These are phyloP conservation scores for Paedocypris sp. DNA, from an alignment of 2,113 vertebrate species.

Conservation along the genomic window DNA sequence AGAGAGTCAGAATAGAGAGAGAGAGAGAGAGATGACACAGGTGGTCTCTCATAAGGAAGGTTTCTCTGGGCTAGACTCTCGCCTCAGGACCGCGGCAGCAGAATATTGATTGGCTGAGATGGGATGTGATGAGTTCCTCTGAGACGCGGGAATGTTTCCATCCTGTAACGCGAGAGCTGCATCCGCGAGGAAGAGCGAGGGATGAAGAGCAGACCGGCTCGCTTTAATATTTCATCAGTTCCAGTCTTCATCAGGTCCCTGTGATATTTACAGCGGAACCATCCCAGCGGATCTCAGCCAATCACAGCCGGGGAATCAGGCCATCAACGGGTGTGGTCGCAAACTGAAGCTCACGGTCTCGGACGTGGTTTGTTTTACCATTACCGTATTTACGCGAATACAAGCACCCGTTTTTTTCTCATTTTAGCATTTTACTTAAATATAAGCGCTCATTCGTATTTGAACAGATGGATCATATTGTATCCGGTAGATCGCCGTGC, in stretches of 20 bases:
- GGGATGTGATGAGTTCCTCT: slow-evolving; percentile 5
- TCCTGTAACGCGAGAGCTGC: slow-evolving; percentile 7
- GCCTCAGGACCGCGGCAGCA: background rate
- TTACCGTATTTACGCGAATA: no score
- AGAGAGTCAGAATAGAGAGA: no score
- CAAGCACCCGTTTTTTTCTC: no score
- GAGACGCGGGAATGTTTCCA: slow-evolving; percentile 24
- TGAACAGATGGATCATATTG: no score
- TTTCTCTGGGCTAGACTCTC: slow-evolving; percentile 8
- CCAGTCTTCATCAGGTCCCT: slow-evolving; percentile 24
- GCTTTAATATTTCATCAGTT: slow-evolving; percentile 35
- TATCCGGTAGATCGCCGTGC: no score
- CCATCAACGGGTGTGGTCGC: no score
- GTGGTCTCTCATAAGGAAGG: slow-evolving; percentile 10
- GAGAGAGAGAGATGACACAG: slow-evolving; percentile 1
- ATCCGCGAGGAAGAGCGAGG: slow-evolving; percentile 11
- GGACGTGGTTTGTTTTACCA: no score
- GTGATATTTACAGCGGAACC: slow-evolving; percentile 22
- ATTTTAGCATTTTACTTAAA: no score
- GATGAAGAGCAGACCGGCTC: slow-evolving; percentile 11
- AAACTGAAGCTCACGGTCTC: no score
- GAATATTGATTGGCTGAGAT: slow-evolving; percentile 27
- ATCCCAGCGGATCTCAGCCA: no score
- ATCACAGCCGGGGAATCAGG: no score
- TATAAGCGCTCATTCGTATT: no score